Evolutionary conservation across 2,888 invertebrate genomes (phyloP), one percentile per base, ranked within the genome.

Genomic region (Leptarthrus brevirostris): DNA sequence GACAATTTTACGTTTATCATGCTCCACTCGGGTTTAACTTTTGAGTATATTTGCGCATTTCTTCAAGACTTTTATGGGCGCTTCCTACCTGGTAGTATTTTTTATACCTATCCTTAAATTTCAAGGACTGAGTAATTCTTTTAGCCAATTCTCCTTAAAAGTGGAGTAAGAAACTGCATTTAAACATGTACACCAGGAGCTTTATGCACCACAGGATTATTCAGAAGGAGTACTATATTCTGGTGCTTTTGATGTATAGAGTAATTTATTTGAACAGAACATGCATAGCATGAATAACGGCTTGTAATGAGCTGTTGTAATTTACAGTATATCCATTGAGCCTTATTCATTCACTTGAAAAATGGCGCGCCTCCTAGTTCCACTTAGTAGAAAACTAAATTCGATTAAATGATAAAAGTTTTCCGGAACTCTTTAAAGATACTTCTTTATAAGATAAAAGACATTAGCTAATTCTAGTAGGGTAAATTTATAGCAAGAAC

Each of bases 21-120:
- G 61, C 36, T 20, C 36, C 20, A 18, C 14, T 18, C 36, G 10
- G 40, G 40, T 34, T 34, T 61, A 16, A 40, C 40, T 40, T 34
- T 18, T 22, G n/a, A 61, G 61, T 61, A 61, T 40, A 40, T 61
- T 61, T 40, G 61, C 40, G 61, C 61, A 61, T 40, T 61, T 61
- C 61, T 61, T 20, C 16, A 61, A 36, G 40, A 40, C 16, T 61
- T 61, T 61, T 61, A 36, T 20, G 14, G 22, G 20, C 16, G 10
- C 61, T 61, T 10, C 12, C 22, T 18, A 4, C n/a, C 40, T 22
- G 14, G 20, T 16, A 30, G 26, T 56, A 8, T 58, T 40, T 61
- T 40, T 20, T 61, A 16, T 30, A 18, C 2, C 22, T 20, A 36
- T 16, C 20, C 36, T 8, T 61, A 61, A 36, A 61, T 61, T 61